Conservation (phyloP, 2,888 invertebrate species). For the Neocrepidodera transversa region DNA sequence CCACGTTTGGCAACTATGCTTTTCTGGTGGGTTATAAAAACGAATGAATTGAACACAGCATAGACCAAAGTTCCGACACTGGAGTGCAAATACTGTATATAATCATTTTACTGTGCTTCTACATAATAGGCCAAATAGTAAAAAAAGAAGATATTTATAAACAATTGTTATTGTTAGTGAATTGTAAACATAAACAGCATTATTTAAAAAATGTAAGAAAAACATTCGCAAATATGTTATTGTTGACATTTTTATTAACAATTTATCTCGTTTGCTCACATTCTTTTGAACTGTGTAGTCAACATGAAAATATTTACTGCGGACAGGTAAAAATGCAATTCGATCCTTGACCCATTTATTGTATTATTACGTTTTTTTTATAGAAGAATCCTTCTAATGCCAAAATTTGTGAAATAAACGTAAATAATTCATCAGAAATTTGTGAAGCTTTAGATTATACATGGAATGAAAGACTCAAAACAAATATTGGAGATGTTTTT, state of each 20-base stretch:
- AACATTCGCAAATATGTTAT: conserved; percentile 19
- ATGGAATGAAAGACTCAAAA: conserved; percentile 26
- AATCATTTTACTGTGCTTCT: no score
- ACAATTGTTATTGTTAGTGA: no score
- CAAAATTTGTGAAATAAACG: conserved; percentile 16
- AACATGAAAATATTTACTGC: conserved; percentile 20
- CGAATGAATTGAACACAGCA: no score
- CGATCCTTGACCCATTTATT: background rate
- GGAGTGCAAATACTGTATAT: no score
- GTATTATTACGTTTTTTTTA: background rate
- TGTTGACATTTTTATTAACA: conserved; percentile 10
- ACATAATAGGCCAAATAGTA: no score
- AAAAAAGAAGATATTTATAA: no score
- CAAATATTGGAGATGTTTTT: conserved; percentile 28
- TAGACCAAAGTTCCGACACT: no score
- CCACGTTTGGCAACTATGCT: no score
- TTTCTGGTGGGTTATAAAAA: no score
- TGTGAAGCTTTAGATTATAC: conserved; percentile 25
- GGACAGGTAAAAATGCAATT: conserved; percentile 19
- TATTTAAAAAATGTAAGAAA: conserved; percentile 16
- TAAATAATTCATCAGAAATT: conserved; percentile 20
- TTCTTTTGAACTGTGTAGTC: conserved; percentile 24
- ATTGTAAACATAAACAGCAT: background rate
- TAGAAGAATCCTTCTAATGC: conserved; percentile 13
- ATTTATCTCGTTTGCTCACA: conserved; percentile 10